Conservation (phyloP, 1,140 invertebrate species). For the Brachionus sp. region DNA sequence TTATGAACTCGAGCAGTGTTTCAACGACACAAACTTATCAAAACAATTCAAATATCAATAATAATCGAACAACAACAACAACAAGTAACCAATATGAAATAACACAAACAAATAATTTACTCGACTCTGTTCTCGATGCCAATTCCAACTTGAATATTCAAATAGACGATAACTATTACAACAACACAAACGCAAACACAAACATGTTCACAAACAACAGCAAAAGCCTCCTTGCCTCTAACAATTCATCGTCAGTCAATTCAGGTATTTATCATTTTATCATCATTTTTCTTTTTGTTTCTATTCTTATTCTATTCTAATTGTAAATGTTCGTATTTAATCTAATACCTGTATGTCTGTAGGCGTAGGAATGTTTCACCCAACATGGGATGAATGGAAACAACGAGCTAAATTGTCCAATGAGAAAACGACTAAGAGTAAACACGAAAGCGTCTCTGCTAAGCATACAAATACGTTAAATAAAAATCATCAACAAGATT, state of each 20-base stretch:
- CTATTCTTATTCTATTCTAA: background rate
- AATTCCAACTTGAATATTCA: background rate
- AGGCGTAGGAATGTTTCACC: constrained; percentile 22
- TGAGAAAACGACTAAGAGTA: background rate
- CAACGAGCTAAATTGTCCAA: constrained; percentile 3
- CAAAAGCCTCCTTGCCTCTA: background rate
- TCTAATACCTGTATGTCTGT: background rate
- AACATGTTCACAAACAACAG: background rate
- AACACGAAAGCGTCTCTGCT: constrained; percentile 6
- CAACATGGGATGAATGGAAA: constrained; percentile 45
- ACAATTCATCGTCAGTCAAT: background rate
- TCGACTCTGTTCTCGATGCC: background rate
- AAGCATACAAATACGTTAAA: background rate
- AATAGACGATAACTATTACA: background rate
- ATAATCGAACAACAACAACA: background rate
- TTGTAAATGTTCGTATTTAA: background rate
- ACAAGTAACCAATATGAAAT: background rate
- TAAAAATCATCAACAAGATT: background rate
- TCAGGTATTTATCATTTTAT: background rate
- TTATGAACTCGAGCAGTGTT: background rate
- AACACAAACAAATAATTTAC: background rate
- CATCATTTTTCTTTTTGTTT: background rate
- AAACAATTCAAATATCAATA: background rate
- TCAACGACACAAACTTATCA: background rate
- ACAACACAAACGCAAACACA: background rate